phyloP scores from a whole-genome alignment of 2,113 vertebrate species.

The Dasyurus viverrinus region DNA sequence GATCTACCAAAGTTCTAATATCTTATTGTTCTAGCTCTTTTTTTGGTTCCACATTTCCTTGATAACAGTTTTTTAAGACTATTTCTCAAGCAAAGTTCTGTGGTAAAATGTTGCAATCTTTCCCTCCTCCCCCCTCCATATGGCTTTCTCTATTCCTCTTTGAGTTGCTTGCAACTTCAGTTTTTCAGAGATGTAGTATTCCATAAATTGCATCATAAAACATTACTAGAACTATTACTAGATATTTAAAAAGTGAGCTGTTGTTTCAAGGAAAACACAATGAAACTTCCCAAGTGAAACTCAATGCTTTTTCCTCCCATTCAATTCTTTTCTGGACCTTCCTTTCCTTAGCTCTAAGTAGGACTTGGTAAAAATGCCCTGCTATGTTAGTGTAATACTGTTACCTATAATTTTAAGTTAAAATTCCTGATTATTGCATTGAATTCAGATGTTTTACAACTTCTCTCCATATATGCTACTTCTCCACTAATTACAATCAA shows the following conservation, averaged over 20 bases:
- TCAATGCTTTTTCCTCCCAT: neutral
- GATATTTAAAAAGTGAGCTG: neutral
- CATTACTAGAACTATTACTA: no score
- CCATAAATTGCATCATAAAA: neutral
- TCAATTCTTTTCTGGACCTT: neutral
- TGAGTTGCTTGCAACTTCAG: neutral
- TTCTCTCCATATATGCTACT: neutral
- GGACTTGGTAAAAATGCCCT: neutral
- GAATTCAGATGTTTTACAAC: constrained; percentile 29
- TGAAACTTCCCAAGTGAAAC: neutral
- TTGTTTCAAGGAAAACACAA: neutral
- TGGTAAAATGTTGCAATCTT: no score
- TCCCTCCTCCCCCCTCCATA: no score
- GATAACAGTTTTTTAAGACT: no score
- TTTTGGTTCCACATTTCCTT: no score
- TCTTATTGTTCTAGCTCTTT: no score
- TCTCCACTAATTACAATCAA: constrained; percentile 14
- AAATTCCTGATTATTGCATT: constrained; percentile 13
- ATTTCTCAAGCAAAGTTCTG: no score
- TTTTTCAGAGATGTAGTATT: neutral
- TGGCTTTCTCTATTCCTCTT: neutral
- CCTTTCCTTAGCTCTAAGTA: neutral
- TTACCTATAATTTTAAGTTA: neutral
- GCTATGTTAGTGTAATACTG: neutral
- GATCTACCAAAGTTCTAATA: no score